Evolutionary conservation across 2,113 vertebrate genomes (phyloP), one percentile per base, ranked within the genome.

Genomic region (Sarotherodon lohbergeri): DNA sequence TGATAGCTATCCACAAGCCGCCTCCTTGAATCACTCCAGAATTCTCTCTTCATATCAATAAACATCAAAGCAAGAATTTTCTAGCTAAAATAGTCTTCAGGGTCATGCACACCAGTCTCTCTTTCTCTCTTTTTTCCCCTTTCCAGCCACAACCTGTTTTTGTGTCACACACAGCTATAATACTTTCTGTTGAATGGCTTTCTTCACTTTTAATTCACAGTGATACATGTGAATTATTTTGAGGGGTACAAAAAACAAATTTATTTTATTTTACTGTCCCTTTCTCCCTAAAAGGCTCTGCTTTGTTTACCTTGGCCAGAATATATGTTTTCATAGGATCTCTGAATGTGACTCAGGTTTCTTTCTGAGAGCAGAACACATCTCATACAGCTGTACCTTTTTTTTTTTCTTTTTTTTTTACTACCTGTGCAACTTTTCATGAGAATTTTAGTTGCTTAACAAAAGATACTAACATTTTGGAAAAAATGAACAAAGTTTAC

Each of bases 261-360:
- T 34, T 39, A 76, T 52, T 41, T n/a, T 76, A 34, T 50, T 16
- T 84, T 61, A 52, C 29, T 12, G n/a, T 80, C 22, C 48, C 82
- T 84, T 63, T n/a, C 71, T 81, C 34, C 46, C 55, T 54, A 61
- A 80, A 63, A 27, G 6, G 29, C 41, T 80, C 41, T 27, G 83
- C 32, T 29, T 6, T 80, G 85, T 90, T 91, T 90, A n/a, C 27
- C 3, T 82, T 91, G 91, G 92, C 80, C 5, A 6, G 48, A 36
- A 43, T n/a, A 5, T 4, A 3, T 90, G 86, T 86, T 87, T 87
- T 93, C 32, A 57, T 78, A 88, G 81, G 76, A 82, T 80, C 80
- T 56, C 80, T 71, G 19, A 16, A 46, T 61, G 29, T 91, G 86
- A 91, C 87, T 89, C 86, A 86, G 85, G 82, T 85, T 90, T 91